A percentile compares a stretch with the other conserved stretches of the same genome.
These are phyloP conservation scores for Montipora capitata DNA, from an alignment of 92 coral and sea anemone species.

Conservation along the genomic window DNA sequence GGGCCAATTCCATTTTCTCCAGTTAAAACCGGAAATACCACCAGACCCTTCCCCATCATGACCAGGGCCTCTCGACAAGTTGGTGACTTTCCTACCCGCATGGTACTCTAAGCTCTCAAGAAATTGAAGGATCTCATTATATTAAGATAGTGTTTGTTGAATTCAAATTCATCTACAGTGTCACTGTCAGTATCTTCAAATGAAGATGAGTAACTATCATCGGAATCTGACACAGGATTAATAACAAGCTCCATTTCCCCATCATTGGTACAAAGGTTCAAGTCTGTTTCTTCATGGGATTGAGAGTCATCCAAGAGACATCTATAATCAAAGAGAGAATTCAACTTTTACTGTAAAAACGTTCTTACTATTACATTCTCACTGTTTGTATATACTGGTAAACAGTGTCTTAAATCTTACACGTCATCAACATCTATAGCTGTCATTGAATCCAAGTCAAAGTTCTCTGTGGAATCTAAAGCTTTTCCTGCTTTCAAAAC, in stretches of 20 bases:
- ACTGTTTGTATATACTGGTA: neutral
- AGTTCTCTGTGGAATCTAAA: slow-evolving; percentile 17
- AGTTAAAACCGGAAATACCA: slow-evolving; percentile 62
- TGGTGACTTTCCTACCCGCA: slow-evolving; percentile 72
- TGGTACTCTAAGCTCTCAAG: slow-evolving; percentile 76
- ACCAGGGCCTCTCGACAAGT: slow-evolving; percentile 76
- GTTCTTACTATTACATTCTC: neutral
- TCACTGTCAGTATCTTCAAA: slow-evolving; percentile 56
- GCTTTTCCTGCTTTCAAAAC: slow-evolving; percentile 50
- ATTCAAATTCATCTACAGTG: slow-evolving; percentile 39
- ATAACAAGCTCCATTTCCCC: slow-evolving; percentile 40
- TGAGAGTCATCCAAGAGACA: neutral
- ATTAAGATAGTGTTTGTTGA: slow-evolving; percentile 48
- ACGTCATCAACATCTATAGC: slow-evolving; percentile 42
- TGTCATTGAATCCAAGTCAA: slow-evolving; percentile 61
- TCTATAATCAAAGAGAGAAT: neutral
- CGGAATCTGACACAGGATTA: neutral
- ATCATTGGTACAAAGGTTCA: slow-evolving; percentile 46
- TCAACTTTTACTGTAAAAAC: neutral
- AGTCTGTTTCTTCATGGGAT: slow-evolving; percentile 53
- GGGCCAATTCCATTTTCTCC: slow-evolving; percentile 77
- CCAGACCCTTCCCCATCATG: slow-evolving; percentile 71
- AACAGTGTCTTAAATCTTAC: slow-evolving; percentile 45
- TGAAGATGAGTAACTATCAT: neutral
- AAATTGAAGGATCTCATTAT: slow-evolving; percentile 72